These are phyloP conservation scores for Parascotia fuliginaria DNA, from an alignment of 2,888 invertebrate genomes.

Conservation along the genomic window DNA sequence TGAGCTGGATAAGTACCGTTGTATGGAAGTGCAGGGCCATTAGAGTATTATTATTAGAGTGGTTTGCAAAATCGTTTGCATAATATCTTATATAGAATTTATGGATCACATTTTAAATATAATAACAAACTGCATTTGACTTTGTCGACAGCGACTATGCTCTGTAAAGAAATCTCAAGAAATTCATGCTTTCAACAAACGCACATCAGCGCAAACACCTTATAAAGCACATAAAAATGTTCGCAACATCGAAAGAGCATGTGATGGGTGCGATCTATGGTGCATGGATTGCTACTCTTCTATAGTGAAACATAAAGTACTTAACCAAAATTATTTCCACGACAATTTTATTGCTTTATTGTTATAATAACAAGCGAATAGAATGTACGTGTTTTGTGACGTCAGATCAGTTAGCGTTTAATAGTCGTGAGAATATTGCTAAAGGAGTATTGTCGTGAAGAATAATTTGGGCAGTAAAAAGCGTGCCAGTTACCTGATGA, in stretches of 20 bases:
- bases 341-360: constrained; percentile 25
- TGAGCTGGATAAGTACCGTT: constrained; percentile 70
- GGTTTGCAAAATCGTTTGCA: constrained; percentile 71
- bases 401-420: constrained; percentile 29
- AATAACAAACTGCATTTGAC: constrained; percentile 83
- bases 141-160: constrained; percentile 48
- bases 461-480: constrained; percentile 35
- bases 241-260: constrained; percentile 46
- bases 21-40: constrained; percentile 75
- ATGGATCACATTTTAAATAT: constrained; percentile 65
- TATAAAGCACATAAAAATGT: constrained; percentile 47
- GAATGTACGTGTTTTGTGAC: constrained; percentile 15
- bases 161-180: constrained; percentile 46
- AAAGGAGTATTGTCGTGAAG: constrained; percentile 30
- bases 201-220: constrained; percentile 53
- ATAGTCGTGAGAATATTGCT: constrained; percentile 30
- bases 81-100: constrained; percentile 64
- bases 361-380: constrained; percentile 17
- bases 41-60: constrained; percentile 38
- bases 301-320: constrained; percentile 41
- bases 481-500: constrained; percentile 88
- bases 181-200: constrained; percentile 57
- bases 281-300: constrained; percentile 41
- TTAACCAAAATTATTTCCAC: constrained; percentile 34
- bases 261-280: constrained; percentile 52